These are phyloP conservation scores for Dufourea novaeangliae DNA, from an alignment of 1,140 invertebrate genomes.

Conservation along the genomic window DNA sequence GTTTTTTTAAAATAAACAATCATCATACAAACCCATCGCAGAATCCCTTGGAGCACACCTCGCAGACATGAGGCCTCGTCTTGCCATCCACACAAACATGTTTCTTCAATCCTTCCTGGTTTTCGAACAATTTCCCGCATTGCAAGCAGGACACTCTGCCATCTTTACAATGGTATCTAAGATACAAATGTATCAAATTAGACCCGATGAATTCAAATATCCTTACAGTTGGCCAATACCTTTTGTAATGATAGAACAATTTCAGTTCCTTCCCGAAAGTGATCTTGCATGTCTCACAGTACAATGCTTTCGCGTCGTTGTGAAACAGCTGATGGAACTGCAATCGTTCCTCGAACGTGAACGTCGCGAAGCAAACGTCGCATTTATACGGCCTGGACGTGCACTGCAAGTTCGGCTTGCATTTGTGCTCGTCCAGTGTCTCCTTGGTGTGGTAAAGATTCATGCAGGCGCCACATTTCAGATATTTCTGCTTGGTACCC, in stretches of 20 bases:
- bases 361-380: conserved; percentile 57
- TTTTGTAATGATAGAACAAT: conserved; percentile 69
- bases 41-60: conserved; percentile 96
- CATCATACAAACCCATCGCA: conserved; percentile 85
- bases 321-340: conserved; percentile 70
- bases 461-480: conserved; percentile 70
- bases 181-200: neutral
- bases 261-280: conserved; percentile 70
- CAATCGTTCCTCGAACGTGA: conserved; percentile 68
- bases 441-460: conserved; percentile 70
- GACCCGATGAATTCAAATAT: neutral
- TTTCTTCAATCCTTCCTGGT: conserved; percentile 51
- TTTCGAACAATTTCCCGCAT: conserved; percentile 67
- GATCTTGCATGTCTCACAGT: conserved; percentile 66
- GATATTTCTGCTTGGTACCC: conserved; percentile 62
- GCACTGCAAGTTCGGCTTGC: conserved; percentile 63
- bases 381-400: conserved; percentile 69
- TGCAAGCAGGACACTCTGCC: conserved; percentile 66
- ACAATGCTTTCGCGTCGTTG: conserved; percentile 54
- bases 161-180: conserved; percentile 65
- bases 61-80: conserved; percentile 90
- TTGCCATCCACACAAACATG: conserved; percentile 69
- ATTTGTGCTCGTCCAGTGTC: conserved; percentile 65
- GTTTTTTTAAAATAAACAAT: too few relatives aligned
- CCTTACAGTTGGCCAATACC: conserved; percentile 7